Evolutionary conservation across 2,113 vertebrate species (phyloP).

Genomic region (Tiliqua scincoides): DNA sequence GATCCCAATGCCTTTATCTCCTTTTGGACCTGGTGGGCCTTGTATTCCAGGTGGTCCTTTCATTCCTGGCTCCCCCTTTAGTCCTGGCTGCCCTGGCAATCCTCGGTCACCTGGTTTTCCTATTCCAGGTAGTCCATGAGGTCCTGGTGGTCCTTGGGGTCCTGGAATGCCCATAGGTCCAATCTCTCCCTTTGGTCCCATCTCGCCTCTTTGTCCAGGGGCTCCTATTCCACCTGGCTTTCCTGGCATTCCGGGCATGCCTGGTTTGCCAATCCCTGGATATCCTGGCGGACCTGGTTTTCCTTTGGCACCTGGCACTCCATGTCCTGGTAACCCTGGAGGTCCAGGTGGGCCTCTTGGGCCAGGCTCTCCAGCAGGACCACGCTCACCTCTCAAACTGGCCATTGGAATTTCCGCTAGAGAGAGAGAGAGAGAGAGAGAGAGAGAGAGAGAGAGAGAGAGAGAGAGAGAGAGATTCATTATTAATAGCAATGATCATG

Average conservation of each 20-base stretch:
- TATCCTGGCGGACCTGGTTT: conserved; percentile 87
- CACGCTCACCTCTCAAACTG: conserved; percentile 86
- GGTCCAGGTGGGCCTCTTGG: conserved; percentile 88
- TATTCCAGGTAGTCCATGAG: conserved; percentile 89
- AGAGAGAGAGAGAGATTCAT: neutral
- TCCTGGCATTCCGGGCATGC: conserved; percentile 90
- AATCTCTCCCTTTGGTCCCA: conserved; percentile 85
- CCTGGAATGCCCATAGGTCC: conserved; percentile 89
- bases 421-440: neutral
- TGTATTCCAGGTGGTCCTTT: conserved; percentile 90
- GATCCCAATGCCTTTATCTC: conserved; percentile 90
- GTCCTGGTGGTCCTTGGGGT: conserved; percentile 86
- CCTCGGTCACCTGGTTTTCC: conserved; percentile 90
- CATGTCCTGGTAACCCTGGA: conserved; percentile 85
- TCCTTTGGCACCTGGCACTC: conserved; percentile 85
- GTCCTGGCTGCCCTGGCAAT: conserved; percentile 88
- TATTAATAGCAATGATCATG: rapidly evolving
- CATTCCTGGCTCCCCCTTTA: conserved; percentile 90
- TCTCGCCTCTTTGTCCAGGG: conserved; percentile 87
- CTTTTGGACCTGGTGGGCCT: conserved; percentile 92
- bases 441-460: neutral
- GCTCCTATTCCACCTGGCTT: conserved; percentile 89
- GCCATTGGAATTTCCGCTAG: conserved; percentile 80
- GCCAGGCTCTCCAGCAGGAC: conserved; percentile 86
- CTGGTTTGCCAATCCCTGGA: conserved; percentile 91